Evolutionary conservation across 2,113 vertebrate species (phyloP).

Genomic region (Stegostoma tigrinum): DNA sequence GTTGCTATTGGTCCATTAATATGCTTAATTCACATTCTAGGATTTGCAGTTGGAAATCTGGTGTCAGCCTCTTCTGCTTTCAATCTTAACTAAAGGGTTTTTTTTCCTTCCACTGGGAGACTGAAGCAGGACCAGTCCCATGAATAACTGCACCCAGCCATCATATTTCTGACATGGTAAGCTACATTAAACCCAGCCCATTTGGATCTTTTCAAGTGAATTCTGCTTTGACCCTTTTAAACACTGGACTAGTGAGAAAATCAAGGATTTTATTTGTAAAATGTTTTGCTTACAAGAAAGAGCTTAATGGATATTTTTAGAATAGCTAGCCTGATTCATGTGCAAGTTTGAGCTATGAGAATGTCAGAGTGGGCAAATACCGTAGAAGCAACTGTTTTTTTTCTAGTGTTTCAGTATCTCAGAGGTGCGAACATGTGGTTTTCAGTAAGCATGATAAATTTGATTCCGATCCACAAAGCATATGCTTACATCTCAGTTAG

Average conservation of each 20-base stretch:
- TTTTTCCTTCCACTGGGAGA: background rate
- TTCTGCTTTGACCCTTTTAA: background rate
- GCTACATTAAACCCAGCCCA: background rate
- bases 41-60: background rate
- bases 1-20: no score
- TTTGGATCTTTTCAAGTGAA: background rate
- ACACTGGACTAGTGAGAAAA: background rate
- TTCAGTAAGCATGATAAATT: background rate
- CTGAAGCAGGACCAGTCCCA: background rate
- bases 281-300: background rate
- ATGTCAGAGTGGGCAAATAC: background rate
- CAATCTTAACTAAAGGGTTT: background rate
- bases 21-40: background rate
- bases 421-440: background rate
- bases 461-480: background rate
- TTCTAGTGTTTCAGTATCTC: background rate
- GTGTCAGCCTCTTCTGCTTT: background rate
- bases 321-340: background rate
- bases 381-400: background rate
- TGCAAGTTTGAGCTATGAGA: background rate
- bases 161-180: background rate
- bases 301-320: background rate
- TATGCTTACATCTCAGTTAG: background rate
- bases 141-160: background rate
- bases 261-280: background rate